A percentile compares a stretch with the other conserved stretches of the same genome.
Conservation (phyloP, 2,888 invertebrate genomes). For the Dendrolimus pini region DNA sequence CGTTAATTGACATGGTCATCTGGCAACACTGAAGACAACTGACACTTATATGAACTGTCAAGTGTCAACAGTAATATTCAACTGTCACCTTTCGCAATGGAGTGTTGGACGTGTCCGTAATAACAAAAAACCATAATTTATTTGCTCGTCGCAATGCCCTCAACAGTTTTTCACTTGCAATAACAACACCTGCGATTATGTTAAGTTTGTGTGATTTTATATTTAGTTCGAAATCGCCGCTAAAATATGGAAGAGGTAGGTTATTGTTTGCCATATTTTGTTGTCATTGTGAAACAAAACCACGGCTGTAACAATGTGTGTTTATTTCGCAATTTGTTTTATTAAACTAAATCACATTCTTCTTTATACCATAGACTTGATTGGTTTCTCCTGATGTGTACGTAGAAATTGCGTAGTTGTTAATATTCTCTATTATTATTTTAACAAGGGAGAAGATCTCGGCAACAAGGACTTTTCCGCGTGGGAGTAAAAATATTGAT, state of each 20-base stretch:
- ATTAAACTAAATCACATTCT: background rate
- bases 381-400: too few species aligned
- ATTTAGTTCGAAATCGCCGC: slow-evolving; percentile 54
- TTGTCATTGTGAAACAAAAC: slow-evolving; percentile 9
- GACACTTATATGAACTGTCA: background rate
- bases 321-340: slow-evolving; percentile 34
- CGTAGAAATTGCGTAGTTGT: background rate
- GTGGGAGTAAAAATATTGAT: background rate
- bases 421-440: background rate
- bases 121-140: slow-evolving; percentile 53
- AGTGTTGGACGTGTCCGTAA: slow-evolving; percentile 65
- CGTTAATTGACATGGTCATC: too few species aligned
- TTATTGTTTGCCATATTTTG: slow-evolving; percentile 45
- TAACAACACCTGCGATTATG: slow-evolving; percentile 62
- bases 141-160: slow-evolving; percentile 60
- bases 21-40: too few species aligned
- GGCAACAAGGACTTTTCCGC: background rate
- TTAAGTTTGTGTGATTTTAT: slow-evolving; percentile 55
- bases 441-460: background rate
- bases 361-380: background rate
- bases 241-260: slow-evolving; percentile 70
- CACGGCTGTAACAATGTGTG: slow-evolving; percentile 12
- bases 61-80: background rate
- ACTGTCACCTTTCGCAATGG: slow-evolving; percentile 49
- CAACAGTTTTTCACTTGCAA: slow-evolving; percentile 49